Conservation (phyloP, 2,113 vertebrate genomes). For the Xiphias gladius region DNA sequence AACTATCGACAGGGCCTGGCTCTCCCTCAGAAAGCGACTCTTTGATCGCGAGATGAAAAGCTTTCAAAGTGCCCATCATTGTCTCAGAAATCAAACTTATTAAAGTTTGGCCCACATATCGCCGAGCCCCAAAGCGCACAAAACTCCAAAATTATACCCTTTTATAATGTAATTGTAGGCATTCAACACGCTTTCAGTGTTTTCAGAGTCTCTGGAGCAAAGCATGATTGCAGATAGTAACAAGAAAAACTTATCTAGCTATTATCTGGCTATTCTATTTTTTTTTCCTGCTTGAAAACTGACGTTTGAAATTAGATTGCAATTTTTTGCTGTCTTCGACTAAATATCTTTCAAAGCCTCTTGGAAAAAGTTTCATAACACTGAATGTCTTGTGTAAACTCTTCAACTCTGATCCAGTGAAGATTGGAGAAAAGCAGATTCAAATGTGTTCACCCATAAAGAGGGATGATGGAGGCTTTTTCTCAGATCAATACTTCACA, state of each 20-base stretch:
- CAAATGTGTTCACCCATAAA: not conserved
- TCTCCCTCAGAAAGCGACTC: conserved; percentile 51
- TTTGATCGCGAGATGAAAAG: conserved; percentile 65
- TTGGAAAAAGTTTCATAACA: conserved; percentile 4
- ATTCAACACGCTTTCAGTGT: conserved; percentile 34
- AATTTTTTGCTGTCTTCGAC: conserved; percentile 14
- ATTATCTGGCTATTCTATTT: conserved; percentile 33
- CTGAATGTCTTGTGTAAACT: conserved; percentile 9
- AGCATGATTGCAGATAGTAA: conserved; percentile 28
- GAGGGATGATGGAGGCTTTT: conserved; percentile 1
- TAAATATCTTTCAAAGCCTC: conserved; percentile 38
- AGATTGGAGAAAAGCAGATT: conserved; percentile 7
- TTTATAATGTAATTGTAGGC: conserved; percentile 39
- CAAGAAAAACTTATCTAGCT: conserved; percentile 38
- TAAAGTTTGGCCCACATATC: conserved; percentile 23
- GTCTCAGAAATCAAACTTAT: conserved; percentile 58
- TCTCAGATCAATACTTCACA: not conserved
- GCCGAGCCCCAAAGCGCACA: conserved; percentile 7
- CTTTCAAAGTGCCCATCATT: conserved; percentile 57
- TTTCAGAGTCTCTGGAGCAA: conserved; percentile 38
- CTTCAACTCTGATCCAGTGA: not conserved
- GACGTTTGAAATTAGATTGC: conserved; percentile 33
- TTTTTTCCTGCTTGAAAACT: conserved; percentile 20
- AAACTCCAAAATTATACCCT: conserved; percentile 16
- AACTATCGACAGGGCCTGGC: conserved; percentile 68